A percentile compares a stretch with the other conserved stretches of the same genome.
Conservation (phyloP, 1,140 invertebrate genomes). For the Protaetia brevitarsis region DNA sequence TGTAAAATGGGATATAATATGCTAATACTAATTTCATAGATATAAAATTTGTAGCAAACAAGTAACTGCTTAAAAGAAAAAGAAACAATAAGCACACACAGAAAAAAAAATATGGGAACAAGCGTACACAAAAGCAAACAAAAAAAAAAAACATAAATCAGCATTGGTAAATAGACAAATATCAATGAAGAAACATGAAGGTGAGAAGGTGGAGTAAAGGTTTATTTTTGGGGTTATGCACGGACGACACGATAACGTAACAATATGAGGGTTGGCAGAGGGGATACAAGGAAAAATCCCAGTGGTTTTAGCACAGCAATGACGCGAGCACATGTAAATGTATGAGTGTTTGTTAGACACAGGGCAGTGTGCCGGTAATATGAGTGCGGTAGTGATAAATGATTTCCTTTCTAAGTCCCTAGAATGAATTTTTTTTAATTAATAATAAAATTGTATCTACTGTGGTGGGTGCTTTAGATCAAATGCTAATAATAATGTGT, state of each 20-base stretch:
- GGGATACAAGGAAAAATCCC: slow-evolving; percentile 29
- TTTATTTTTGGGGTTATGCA: neutral
- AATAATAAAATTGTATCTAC: too few relatives aligned
- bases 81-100: slow-evolving; percentile 27
- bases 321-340: slow-evolving; percentile 29
- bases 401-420: slow-evolving; percentile 20
- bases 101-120: slow-evolving; percentile 19
- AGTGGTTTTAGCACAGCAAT: slow-evolving; percentile 46
- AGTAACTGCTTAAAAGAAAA: neutral
- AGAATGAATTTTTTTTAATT: slow-evolving; percentile 15
- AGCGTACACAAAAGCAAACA: slow-evolving; percentile 11
- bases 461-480: too few relatives aligned
- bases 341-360: slow-evolving; percentile 44
- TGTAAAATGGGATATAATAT: too few relatives aligned
- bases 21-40: too few relatives aligned
- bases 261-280: neutral
- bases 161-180: slow-evolving; percentile 22
- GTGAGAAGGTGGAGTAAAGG: neutral
- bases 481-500: too few relatives aligned
- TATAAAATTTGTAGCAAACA: too few relatives aligned
- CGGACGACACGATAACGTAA: neutral
- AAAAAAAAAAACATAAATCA: slow-evolving; percentile 28
- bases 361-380: slow-evolving; percentile 40
- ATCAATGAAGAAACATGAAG: slow-evolving; percentile 32
- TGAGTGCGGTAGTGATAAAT: slow-evolving; percentile 39